Evolutionary conservation across 2,113 vertebrate genomes (phyloP), one percentile per base, ranked within the genome.

Genomic region (Rhagologus leucostigma): DNA sequence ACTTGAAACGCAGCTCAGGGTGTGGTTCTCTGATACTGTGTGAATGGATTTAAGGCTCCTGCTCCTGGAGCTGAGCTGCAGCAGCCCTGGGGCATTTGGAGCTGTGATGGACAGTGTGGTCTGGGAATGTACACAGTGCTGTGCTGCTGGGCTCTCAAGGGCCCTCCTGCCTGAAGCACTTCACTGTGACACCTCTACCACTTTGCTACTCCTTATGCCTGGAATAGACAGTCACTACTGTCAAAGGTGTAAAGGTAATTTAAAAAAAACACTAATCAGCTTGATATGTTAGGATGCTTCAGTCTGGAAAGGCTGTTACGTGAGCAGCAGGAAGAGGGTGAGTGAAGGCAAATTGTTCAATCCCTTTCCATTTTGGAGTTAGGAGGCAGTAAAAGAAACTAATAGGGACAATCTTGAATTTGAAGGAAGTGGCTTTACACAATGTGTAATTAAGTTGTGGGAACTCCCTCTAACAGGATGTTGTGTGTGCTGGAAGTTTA

Each of bases 401-500:
- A 83, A 71, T 65, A 81, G 39, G 86, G 86, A 84, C 80, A 84
- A 63, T 90, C 77, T 50, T 70, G 73, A 90, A 67, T 96, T 78
- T 47, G 83, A 81, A 95, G 96, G 96, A 97, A 96, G 90, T 95
- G 94, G 86, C 80, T 95, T 95, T 95, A 90, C 39, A 95, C 96
- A 95, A 93, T 93, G 49, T 93, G 91, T 92, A 92, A 95, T 95
- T 96, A 95, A 90, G 64, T 75, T 93, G 76, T 86, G 89, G 95
- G 93, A 97, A 77, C 95, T 90, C 93, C 91, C 80, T 97, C 80
- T 80, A 42, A 65, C 91, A 89, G 94, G 93, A 93, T 95, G 33
- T 88, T 90, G 23, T 50, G 75, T 77, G 52, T 65, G 22, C 71
- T 97, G 83, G 70, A 82, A 94, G 87, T 94, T 93, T 90, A 67